Conservation (phyloP, 2,888 invertebrate species). For the Automeris io region DNA sequence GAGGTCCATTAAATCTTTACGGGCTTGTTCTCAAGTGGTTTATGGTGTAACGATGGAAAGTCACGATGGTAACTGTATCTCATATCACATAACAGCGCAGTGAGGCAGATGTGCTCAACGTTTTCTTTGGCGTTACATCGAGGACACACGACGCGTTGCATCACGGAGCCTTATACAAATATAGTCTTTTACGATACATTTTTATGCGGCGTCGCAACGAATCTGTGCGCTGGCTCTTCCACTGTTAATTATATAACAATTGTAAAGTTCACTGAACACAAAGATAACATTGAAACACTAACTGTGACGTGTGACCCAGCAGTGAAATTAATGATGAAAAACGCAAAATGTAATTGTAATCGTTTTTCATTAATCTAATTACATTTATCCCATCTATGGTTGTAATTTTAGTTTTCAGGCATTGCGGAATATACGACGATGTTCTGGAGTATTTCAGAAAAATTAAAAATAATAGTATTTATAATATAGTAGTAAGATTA, state of each 20-base stretch:
- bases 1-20: not conserved
- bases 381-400: too few relatives aligned
- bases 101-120: not conserved
- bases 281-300: not conserved
- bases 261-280: not conserved
- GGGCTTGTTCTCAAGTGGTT: not conserved
- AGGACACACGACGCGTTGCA: not conserved
- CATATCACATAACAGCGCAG: not conserved
- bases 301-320: not conserved
- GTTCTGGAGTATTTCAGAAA: not conserved
- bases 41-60: not conserved
- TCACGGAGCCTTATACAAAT: too few relatives aligned
- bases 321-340: too few relatives aligned
- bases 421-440: not conserved
- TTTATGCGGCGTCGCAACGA: too few relatives aligned
- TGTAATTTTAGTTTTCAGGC: too few relatives aligned
- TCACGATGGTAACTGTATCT: constrained; percentile 1
- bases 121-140: not conserved
- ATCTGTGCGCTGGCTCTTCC: too few relatives aligned
- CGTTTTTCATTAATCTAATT: too few relatives aligned
- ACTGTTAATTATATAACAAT: too few relatives aligned
- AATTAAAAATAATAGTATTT: not conserved
- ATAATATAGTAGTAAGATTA: not conserved
- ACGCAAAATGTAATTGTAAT: too few relatives aligned
- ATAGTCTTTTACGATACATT: too few relatives aligned